Base-by-base conservation (phyloP, 2,797 vertebrate genomes). In the Decapterus maruadsi region DNA sequence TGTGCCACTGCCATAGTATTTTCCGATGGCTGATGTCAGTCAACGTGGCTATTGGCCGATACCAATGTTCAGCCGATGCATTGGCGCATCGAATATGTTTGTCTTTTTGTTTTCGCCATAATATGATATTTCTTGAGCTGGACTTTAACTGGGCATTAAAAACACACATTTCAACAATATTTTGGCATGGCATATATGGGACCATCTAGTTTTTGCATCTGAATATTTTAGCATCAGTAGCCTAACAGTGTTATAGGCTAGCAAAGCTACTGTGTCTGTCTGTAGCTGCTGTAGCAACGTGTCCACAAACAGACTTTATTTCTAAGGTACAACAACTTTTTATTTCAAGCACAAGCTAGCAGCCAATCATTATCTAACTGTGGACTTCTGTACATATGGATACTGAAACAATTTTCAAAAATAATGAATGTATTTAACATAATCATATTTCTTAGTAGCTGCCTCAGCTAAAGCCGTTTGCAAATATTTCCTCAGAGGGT, bases 261-360 rank as follows among this genome's bases (percentile, higher is more conserved):
- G 53, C 26, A 7, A 17, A 31, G 13, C 22, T 54, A 31, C 20
- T 11, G 11, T 2, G 8, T 26, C 14, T 0, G 40, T 10, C 26
- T 26, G 26, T 26, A 26, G 22, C 22, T 46, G 16, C 45, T 10
- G 16, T 45, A 60, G 20, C 2, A 4, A 43, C 22, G n/a, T 29
- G 13, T 45, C 20, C 26, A 22, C 16, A 38, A 58, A 69, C 58
- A 19, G 36, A 34, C 50, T 43, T 61, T 22, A 72, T 45, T 45
- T 55, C 19, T 29, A 34, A 31, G 13, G 19, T 67, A 17, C n/a
- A 56, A 48, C 48, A 60, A 11, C 14, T 16, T 19, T 46, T 19
- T 38, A 34, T 55, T 57, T 79, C 2, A 43, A 64, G 36, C 31
- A 53, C 19, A 48, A 48, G 51, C 50, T 45, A 48, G 56, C 57